Evolutionary conservation across 1,140 invertebrate species (phyloP), one percentile per base, ranked within the genome.

Genomic region (Zaprionus gabonicus): DNA sequence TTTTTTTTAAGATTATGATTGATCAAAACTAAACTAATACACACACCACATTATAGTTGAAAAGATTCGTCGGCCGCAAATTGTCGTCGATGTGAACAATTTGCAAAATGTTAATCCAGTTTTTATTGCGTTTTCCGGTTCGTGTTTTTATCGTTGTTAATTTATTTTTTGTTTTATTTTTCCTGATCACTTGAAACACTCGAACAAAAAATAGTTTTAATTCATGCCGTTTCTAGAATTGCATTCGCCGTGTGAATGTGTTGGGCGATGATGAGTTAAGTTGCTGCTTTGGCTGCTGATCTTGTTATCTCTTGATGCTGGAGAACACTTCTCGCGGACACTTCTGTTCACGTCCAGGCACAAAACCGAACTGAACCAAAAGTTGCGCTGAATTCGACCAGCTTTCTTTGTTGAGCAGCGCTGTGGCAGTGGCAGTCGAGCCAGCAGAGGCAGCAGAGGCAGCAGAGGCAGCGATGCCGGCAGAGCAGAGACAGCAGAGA

Each of bases 331-430:
- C 82, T 78, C 64, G 78, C 85, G 85, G 53, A 59, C 81, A 88
- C 79, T 78, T 65, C 84, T 91, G 80, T 80, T 84, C 88, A 83
- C 88, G 83, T 80, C 77, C 84, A 91, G 86, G 81, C 83, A 84
- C 91, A 82, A 88, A 91, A 91, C 84, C 88, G 88, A 91, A 91
- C 88, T 91, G 80, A 91, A 75, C 77, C 78, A 76, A 91, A 79
- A 88, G 88, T 82, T 85, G 81, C 72, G 75, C 82, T 88, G 81
- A 81, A 88, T 85, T 91, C 79, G 88, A 88, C 88, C 88, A 91
- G 88, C 88, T 91, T 91, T 91, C 88, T 91, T 91, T 84, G 83
- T 85, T 91, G 88, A 91, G 88, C 86, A 81, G 76, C 79, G 51
- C 13, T 49, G 59, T 55, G 46, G 59, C 17, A 44, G 56, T 49